Evolutionary conservation across 23 tunicate species (phyloP).

Genomic region (Corella eumyota): DNA sequence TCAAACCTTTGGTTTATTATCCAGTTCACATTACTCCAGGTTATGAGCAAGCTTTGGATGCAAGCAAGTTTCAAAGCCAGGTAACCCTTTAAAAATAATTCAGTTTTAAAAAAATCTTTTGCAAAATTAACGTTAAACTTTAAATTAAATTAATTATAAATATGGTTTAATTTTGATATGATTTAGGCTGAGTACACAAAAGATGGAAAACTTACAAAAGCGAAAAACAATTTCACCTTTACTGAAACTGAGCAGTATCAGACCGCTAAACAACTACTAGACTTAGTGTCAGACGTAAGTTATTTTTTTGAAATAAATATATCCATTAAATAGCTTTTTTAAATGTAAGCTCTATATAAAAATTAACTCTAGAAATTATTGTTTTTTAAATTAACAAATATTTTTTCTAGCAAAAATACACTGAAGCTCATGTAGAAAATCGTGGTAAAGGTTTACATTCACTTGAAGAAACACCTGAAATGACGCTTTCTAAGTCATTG

Average conservation of each 20-base stretch:
- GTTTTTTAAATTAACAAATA: too few species aligned
- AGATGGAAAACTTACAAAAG: slow-evolving; percentile 18
- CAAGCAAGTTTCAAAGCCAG: slow-evolving; percentile 54
- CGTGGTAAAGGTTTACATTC: slow-evolving; percentile 20
- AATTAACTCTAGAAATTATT: too few species aligned
- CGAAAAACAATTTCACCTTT: slow-evolving; percentile 35
- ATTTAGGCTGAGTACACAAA: slow-evolving; percentile 40
- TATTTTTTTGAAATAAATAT: neutral
- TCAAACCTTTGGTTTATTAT: slow-evolving; percentile 66
- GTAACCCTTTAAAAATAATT: slow-evolving; percentile 32
- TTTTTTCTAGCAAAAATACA: slow-evolving; percentile 19
- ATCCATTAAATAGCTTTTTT: neutral
- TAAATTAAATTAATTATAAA: too few species aligned
- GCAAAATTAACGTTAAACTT: too few species aligned
- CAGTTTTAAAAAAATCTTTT: too few species aligned
- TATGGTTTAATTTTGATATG: too few species aligned
- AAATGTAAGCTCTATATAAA: neutral
- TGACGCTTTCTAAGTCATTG: slow-evolving; percentile 47
- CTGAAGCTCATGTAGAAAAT: slow-evolving; percentile 10
- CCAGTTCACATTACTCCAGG: slow-evolving; percentile 96
- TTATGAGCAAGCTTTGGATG: slow-evolving; percentile 65
- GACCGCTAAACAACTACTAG: slow-evolving; percentile 19
- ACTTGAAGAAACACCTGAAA: slow-evolving; percentile 56
- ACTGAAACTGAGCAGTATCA: slow-evolving; percentile 55
- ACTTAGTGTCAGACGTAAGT: slow-evolving; percentile 15